Percentiles rank a stretch among this genome's conserved stretches.
These are phyloP conservation scores for Pseudocheirus occidentalis DNA, from an alignment of 2,797 vertebrate species.

Conservation along the genomic window DNA sequence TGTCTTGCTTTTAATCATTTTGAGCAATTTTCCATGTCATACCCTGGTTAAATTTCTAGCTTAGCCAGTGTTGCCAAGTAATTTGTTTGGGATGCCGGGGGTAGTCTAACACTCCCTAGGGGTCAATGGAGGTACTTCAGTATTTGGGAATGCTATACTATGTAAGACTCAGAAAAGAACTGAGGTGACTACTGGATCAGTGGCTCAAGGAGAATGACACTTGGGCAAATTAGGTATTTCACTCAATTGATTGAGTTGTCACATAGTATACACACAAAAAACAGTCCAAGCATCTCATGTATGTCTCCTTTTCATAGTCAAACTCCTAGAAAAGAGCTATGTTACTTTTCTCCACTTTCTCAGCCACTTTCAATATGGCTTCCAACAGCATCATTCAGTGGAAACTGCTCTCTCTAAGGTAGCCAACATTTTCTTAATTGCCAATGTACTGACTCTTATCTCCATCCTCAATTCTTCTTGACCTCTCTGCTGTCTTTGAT, in stretches of 20 bases:
- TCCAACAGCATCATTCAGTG: background rate
- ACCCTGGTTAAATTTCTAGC: background rate
- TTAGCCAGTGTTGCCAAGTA: background rate
- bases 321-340: background rate
- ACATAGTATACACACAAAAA: background rate
- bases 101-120: background rate
- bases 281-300: background rate
- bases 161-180: background rate
- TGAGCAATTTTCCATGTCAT: background rate
- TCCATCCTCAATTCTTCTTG: background rate
- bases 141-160: background rate
- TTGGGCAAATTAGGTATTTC: background rate
- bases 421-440: background rate
- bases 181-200: background rate
- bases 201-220: background rate
- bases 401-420: background rate
- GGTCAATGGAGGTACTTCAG: background rate
- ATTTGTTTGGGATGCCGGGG: background rate
- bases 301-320: background rate
- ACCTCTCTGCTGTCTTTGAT: background rate
- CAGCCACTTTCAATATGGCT: background rate
- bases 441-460: background rate
- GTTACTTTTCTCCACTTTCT: background rate
- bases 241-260: background rate
- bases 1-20: background rate